phyloP scores from a whole-genome alignment of 2,113 vertebrate species.

The Phaethornis superciliosus region DNA sequence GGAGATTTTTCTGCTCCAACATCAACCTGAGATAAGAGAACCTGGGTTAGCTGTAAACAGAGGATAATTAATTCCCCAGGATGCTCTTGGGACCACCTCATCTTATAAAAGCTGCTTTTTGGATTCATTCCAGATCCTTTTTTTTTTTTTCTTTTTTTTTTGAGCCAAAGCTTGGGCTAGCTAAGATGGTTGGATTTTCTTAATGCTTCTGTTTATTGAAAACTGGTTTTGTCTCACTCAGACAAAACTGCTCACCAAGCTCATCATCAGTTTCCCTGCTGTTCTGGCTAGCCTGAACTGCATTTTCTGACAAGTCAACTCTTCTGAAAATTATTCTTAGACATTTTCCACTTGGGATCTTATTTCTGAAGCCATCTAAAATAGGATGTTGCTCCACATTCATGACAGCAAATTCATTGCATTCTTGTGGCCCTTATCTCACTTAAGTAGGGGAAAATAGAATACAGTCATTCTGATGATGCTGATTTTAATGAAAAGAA shows the following conservation, averaged over 20 bases:
- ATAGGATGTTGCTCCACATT: conserved; percentile 6
- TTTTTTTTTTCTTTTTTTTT: not conserved
- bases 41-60: not conserved
- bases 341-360: not conserved
- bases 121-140: not conserved
- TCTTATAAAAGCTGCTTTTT: not conserved
- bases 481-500: not conserved
- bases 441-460: not conserved
- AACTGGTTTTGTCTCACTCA: not conserved
- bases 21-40: not conserved
- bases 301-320: not conserved
- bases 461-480: not conserved
- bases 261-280: not conserved
- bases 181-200: not conserved
- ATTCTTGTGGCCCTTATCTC: not conserved
- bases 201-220: not conserved
- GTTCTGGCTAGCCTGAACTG: not conserved
- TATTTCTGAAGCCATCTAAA: conserved; percentile 5
- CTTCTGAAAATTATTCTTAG: conserved; percentile 18
- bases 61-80: not conserved
- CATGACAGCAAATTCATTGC: not conserved
- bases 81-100: not conserved
- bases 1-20: not conserved
- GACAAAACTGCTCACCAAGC: not conserved
- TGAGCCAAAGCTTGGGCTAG: not conserved